Evolutionary conservation across 2,888 invertebrate species (phyloP).

Genomic region (Dioctria rufipes): DNA sequence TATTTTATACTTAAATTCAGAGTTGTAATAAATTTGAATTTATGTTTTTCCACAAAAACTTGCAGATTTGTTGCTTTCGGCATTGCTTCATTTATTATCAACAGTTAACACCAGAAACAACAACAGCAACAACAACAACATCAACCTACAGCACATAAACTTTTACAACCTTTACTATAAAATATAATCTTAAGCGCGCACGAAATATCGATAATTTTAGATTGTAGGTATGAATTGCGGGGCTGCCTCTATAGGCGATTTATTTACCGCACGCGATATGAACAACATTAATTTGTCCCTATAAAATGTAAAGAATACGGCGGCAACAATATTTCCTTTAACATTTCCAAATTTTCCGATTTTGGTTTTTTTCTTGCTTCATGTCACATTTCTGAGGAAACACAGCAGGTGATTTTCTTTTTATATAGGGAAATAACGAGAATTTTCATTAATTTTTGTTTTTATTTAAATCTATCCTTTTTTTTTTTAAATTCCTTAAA

Average conservation of each 20-base stretch:
- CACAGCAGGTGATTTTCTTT: too few relatives aligned
- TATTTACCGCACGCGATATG: constrained; percentile 22
- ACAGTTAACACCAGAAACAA: constrained; percentile 2
- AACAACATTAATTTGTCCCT: constrained; percentile 23
- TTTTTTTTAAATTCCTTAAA: neutral
- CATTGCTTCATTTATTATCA: constrained; percentile 16
- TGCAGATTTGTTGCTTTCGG: constrained; percentile 8
- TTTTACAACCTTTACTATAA: constrained; percentile 2
- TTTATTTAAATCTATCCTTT: neutral
- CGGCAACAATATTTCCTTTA: too few relatives aligned
- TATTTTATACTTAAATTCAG: neutral
- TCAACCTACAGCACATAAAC: too few relatives aligned
- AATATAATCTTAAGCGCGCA: constrained; percentile 16
- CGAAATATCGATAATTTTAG: constrained; percentile 9
- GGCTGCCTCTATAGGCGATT: neutral
- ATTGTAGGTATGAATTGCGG: neutral
- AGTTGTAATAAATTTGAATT: neutral
- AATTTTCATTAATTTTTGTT: neutral
- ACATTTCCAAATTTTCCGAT: too few relatives aligned
- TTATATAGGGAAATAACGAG: neutral
- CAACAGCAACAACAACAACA: too few relatives aligned
- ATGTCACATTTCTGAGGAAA: too few relatives aligned
- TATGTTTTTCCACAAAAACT: neutral
- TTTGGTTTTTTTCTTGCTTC: too few relatives aligned
- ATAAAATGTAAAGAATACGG: neutral